Evolutionary conservation across 2,888 invertebrate genomes (phyloP).

Genomic region (Allolobophora icterica): DNA sequence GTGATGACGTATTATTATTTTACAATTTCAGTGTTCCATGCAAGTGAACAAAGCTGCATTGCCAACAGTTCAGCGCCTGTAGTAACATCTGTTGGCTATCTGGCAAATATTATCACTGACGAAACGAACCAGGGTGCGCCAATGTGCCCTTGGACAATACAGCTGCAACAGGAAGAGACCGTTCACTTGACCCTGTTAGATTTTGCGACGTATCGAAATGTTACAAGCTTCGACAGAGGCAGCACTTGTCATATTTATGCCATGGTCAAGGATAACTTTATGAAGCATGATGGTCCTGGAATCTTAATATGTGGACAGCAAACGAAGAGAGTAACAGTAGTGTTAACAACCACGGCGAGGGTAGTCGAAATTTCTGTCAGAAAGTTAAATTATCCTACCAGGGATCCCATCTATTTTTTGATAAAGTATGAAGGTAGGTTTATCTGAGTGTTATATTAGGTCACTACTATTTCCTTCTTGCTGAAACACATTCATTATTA

Average conservation of each 20-base stretch:
- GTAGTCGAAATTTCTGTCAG: background rate
- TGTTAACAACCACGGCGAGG: background rate
- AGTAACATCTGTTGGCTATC: background rate
- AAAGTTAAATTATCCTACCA: no score
- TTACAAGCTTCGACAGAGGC: background rate
- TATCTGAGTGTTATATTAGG: background rate
- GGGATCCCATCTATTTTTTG: background rate
- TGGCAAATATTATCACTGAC: background rate
- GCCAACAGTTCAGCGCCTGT: background rate
- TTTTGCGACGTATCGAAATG: background rate
- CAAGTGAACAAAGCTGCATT: background rate
- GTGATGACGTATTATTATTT: no score
- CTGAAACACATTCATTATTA: no score
- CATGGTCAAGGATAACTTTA: background rate
- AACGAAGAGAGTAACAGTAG: background rate
- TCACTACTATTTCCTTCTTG: no score
- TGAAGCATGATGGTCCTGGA: background rate
- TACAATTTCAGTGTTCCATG: background rate
- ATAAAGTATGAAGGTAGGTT: constrained; percentile 28
- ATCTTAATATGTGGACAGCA: background rate
- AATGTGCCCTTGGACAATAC: constrained; percentile 25
- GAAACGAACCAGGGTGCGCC: constrained; percentile 20
- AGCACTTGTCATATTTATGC: constrained; percentile 23
- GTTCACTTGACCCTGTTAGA: constrained; percentile 23
- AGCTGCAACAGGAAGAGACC: background rate